These are phyloP conservation scores for Notolepis coatsorum DNA, from an alignment of 2,797 vertebrate species.

Conservation along the genomic window DNA sequence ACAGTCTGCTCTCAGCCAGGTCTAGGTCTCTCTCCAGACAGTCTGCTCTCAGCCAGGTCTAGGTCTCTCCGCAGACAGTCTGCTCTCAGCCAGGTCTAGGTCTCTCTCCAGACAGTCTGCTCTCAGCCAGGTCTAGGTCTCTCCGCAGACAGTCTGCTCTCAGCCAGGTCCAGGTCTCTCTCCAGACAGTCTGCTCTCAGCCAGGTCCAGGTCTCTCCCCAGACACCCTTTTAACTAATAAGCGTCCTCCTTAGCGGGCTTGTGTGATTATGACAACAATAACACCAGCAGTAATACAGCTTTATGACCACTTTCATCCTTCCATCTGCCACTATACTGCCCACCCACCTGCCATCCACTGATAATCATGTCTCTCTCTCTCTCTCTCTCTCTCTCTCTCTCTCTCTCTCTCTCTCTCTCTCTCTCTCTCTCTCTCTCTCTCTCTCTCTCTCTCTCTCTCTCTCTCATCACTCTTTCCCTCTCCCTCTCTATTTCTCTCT, in stretches of 20 bases:
- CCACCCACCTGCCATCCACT: constrained; percentile 74
- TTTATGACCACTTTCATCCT: constrained; percentile 77
- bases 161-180: too few relatives aligned
- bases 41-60: too few relatives aligned
- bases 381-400: not conserved
- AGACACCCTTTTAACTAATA: constrained; percentile 50
- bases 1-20: too few relatives aligned
- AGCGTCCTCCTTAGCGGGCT: constrained; percentile 60
- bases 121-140: too few relatives aligned
- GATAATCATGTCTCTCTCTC: constrained; percentile 59
- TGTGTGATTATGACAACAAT: constrained; percentile 72
- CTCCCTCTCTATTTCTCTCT: not conserved
- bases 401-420: not conserved
- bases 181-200: too few relatives aligned
- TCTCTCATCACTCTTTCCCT: constrained; percentile 17
- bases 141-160: too few relatives aligned
- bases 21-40: too few relatives aligned
- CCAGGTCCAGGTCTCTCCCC: too few relatives aligned
- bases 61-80: too few relatives aligned
- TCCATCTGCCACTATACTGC: constrained; percentile 77
- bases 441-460: not conserved
- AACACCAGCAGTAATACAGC: constrained; percentile 75
- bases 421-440: constrained; percentile 27
- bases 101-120: too few relatives aligned
- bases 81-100: too few relatives aligned